Conservation (phyloP, 1,140 invertebrate genomes). For the Planococcus citri region DNA sequence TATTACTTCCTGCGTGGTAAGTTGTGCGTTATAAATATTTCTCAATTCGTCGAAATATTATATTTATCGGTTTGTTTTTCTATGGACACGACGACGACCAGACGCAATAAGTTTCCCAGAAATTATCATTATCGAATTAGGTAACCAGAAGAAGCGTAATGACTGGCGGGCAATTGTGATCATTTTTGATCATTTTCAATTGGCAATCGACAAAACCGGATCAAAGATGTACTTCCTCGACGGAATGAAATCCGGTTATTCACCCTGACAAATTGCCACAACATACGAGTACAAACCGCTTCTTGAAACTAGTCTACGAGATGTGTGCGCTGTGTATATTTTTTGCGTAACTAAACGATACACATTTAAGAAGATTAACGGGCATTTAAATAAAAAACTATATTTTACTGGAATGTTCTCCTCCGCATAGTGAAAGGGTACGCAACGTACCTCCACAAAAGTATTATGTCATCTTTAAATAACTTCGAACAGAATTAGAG, state of each 20-base stretch:
- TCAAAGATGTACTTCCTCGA: background rate
- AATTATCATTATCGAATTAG: background rate
- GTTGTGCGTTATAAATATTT: no score
- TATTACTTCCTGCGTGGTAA: no score
- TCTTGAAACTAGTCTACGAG: background rate
- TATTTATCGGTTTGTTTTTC: no score
- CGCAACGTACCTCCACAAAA: background rate
- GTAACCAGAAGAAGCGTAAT: background rate
- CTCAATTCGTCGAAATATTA: no score
- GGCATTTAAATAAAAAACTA: conserved; percentile 4
- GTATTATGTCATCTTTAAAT: conserved; percentile 8
- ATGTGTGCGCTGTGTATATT: no score
- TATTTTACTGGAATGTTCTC: conserved; percentile 7
- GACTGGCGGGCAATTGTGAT: background rate
- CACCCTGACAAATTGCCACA: background rate
- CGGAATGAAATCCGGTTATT: background rate
- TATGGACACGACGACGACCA: no score
- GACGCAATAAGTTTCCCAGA: background rate
- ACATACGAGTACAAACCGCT: no score
- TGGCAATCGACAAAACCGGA: background rate
- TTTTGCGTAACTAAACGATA: background rate
- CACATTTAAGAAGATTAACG: conserved; percentile 7
- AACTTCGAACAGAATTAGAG: background rate
- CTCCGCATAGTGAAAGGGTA: conserved; percentile 5
- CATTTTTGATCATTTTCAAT: background rate